These are phyloP conservation scores for Hemicrepidius hirtus DNA, from an alignment of 2,888 invertebrate genomes.

Conservation along the genomic window DNA sequence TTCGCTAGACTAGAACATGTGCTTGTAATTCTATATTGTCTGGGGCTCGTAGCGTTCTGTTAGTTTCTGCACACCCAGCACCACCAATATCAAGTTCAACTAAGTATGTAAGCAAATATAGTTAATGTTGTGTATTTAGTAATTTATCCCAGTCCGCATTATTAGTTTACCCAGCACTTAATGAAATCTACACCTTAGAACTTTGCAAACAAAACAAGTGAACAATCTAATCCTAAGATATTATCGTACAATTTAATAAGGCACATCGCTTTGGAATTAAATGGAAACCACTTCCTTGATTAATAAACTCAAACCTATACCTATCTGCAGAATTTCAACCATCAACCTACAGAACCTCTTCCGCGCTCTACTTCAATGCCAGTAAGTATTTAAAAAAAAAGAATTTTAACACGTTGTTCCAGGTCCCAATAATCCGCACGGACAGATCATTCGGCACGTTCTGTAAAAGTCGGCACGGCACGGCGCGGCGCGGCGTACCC, in stretches of 20 bases:
- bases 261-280: conserved; percentile 37
- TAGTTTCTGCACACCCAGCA: conserved; percentile 49
- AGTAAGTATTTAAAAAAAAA: no score
- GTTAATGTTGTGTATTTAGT: conserved; percentile 69
- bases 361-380: no score
- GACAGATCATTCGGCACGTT: no score
- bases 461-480: no score
- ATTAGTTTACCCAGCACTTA: conserved; percentile 69
- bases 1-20: conserved; percentile 43
- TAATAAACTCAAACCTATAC: conserved; percentile 19
- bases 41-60: conserved; percentile 42
- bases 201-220: conserved; percentile 64
- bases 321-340: neutral
- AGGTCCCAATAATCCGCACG: no score
- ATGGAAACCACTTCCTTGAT: conserved; percentile 28
- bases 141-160: conserved; percentile 67
- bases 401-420: no score
- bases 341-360: no score
- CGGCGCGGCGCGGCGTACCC: no score
- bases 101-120: conserved; percentile 67
- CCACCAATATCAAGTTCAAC: conserved; percentile 53
- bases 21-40: conserved; percentile 49
- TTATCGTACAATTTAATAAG: conserved; percentile 49
- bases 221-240: conserved; percentile 62
- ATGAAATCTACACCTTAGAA: conserved; percentile 69